Percentiles rank a stretch among this genome's conserved stretches.
These are phyloP conservation scores for Nasonovia ribisnigri DNA, from an alignment of 2,888 invertebrate species.

Conservation along the genomic window DNA sequence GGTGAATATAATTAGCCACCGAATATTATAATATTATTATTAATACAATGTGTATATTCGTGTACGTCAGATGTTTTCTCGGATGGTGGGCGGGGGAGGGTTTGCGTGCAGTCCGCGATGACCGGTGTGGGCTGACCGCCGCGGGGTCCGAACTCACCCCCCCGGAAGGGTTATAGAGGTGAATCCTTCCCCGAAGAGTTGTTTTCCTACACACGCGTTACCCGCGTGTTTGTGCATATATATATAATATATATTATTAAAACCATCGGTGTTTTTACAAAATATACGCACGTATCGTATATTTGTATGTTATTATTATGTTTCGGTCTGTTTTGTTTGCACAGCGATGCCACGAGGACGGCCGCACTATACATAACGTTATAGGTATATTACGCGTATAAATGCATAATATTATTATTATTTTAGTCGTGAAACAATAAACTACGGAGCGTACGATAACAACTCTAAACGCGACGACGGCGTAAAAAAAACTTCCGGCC, in stretches of 20 bases:
- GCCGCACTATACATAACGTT: background rate
- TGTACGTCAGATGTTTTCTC: conserved; percentile 53
- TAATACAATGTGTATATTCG: background rate
- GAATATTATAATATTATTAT: conserved; percentile 30
- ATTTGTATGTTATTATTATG: background rate
- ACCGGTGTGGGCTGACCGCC: conserved; percentile 23
- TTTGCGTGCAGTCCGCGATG: conserved; percentile 53
- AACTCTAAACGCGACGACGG: background rate
- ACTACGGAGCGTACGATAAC: background rate
- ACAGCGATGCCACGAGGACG: background rate
- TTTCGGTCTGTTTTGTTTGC: conserved; percentile 26
- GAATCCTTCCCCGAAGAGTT: conserved; percentile 36
- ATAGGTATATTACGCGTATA: background rate
- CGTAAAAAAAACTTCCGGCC: conserved; percentile 12
- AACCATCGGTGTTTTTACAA: conserved; percentile 15
- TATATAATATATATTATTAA: background rate
- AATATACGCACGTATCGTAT: background rate
- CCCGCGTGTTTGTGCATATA: background rate
- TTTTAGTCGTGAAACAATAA: background rate
- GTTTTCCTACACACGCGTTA: background rate
- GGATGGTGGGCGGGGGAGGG: background rate
- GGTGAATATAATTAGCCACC: conserved; percentile 59
- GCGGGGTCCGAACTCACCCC: background rate
- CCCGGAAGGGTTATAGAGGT: conserved; percentile 42
- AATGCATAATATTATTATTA: background rate